Evolutionary conservation across 1,140 invertebrate species (phyloP), one percentile per base, ranked within the genome.

Genomic region (Aphaenogaster rudis): DNA sequence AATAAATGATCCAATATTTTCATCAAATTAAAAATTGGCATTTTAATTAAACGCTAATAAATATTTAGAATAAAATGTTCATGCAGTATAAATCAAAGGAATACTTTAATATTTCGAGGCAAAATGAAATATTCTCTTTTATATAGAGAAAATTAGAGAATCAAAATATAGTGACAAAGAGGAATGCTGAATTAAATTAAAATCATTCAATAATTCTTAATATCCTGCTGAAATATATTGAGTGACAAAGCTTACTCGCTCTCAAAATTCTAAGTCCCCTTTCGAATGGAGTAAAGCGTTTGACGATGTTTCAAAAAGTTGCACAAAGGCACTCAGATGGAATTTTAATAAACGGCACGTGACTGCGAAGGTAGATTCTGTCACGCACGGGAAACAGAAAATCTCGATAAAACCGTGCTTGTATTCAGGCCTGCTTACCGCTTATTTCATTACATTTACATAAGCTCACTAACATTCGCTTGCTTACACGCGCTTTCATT

Each of bases 311-410:
- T 76, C 67, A 74, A 84, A 81, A 63, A 63, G 33, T 69, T 84
- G 7, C 39, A 74, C 54, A 54, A 84, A 74, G 52, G 33, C 42
- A n/a, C 45, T 76, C 17, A 54, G 17, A 84, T 76, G 54, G 33
- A 84, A 84, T 84, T 84, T 84, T 84, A 84, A 84, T 84, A 76
- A 84, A 84, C 54, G 42, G 42, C 80, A 76, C 80, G 80, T 76
- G 69, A 76, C 80, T 63, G 21, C 33, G 17, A 76, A 63, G 54
- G 42, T 84, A 76, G 80, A 76, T 50, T 76, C 42, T 28, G 69
- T 84, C 80, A 84, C 69, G 69, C 45, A 61, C 80, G 67, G 80
- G 36, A 74, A 76, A 74, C 33, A 76, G 69, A 84, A 84, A 84
- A 84, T 84, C 80, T 33, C 42, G 17, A 45, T 63, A 61, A 59